These are phyloP conservation scores for Girardinichthys multiradiatus DNA, from an alignment of 2,113 vertebrate genomes.

Conservation along the genomic window DNA sequence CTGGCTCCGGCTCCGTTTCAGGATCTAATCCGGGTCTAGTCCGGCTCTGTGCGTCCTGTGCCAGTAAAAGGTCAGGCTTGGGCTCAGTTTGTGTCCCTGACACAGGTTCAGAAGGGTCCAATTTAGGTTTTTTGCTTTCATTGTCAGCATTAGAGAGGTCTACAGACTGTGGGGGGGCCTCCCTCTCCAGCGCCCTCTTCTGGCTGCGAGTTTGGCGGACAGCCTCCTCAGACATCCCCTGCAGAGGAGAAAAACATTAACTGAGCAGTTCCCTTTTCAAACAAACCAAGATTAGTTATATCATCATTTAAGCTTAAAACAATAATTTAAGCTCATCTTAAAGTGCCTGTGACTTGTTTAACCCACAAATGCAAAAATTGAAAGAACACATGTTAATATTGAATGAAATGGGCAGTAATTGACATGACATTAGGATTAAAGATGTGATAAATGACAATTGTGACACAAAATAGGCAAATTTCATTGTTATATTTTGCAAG, in stretches of 20 bases:
- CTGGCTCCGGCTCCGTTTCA: conserved; percentile 29
- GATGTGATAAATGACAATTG: too few relatives aligned
- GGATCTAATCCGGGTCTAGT: conserved; percentile 27
- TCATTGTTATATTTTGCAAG: too few relatives aligned
- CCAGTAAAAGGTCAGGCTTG: conserved; percentile 21
- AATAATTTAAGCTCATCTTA: too few relatives aligned
- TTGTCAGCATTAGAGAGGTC: conserved; percentile 79
- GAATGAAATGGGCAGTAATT: too few relatives aligned
- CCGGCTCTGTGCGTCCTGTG: conserved; percentile 33
- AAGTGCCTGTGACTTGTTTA: too few relatives aligned
- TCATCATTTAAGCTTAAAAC: too few relatives aligned
- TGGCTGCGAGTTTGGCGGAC: conserved; percentile 93
- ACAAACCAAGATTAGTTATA: background rate
- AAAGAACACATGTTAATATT: too few relatives aligned
- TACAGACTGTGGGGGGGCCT: conserved; percentile 74
- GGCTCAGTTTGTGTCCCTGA: conserved; percentile 22
- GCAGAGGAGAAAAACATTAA: conserved; percentile 10
- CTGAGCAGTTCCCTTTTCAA: background rate
- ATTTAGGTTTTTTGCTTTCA: conserved; percentile 87
- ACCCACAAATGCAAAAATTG: too few relatives aligned
- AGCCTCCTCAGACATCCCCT: conserved; percentile 92
- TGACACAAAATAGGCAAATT: too few relatives aligned
- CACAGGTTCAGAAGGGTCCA: conserved; percentile 75
- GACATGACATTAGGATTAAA: too few relatives aligned
- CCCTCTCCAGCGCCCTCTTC: conserved; percentile 90